These are phyloP conservation scores for Geotrypetes seraphini DNA, from an alignment of 2,797 vertebrate genomes.

Conservation along the genomic window DNA sequence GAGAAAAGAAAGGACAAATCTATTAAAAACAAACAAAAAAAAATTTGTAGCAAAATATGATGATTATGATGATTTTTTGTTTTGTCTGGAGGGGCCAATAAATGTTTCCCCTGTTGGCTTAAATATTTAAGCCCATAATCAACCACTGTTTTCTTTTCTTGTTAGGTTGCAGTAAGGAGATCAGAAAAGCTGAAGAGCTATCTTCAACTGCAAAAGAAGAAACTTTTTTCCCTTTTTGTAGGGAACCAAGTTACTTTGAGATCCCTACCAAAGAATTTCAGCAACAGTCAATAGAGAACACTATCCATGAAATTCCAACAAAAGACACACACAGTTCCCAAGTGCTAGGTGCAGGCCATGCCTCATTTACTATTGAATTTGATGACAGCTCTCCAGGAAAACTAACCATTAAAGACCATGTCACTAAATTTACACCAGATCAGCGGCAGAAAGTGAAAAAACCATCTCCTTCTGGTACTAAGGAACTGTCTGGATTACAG, in stretches of 20 bases:
- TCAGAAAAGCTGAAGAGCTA: constrained; percentile 64
- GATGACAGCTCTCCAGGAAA: constrained; percentile 90
- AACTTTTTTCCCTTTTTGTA: constrained; percentile 59
- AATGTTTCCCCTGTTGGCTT: too few species aligned
- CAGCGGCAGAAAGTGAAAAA: constrained; percentile 81
- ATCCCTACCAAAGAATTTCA: constrained; percentile 87
- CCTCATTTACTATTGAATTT: constrained; percentile 97
- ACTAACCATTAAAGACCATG: constrained; percentile 94
- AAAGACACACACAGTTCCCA: constrained; percentile 75
- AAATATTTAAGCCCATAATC: too few species aligned
- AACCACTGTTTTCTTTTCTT: too few species aligned
- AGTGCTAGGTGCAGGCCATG: constrained; percentile 71
- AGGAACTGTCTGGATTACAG: constrained; percentile 84
- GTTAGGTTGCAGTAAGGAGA: constrained; percentile 68
- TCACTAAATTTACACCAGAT: constrained; percentile 78
- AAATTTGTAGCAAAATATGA: too few species aligned
- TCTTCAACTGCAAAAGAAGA: constrained; percentile 64
- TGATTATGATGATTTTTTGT: too few species aligned
- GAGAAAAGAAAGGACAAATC: too few species aligned
- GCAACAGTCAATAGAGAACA: constrained; percentile 55
- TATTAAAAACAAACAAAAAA: too few species aligned
- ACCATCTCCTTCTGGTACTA: constrained; percentile 53
- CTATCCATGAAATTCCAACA: constrained; percentile 89
- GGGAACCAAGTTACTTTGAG: constrained; percentile 87
- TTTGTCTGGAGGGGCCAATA: too few species aligned